Evolutionary conservation across 2,888 invertebrate species (phyloP).

Genomic region (Allacma fusca): DNA sequence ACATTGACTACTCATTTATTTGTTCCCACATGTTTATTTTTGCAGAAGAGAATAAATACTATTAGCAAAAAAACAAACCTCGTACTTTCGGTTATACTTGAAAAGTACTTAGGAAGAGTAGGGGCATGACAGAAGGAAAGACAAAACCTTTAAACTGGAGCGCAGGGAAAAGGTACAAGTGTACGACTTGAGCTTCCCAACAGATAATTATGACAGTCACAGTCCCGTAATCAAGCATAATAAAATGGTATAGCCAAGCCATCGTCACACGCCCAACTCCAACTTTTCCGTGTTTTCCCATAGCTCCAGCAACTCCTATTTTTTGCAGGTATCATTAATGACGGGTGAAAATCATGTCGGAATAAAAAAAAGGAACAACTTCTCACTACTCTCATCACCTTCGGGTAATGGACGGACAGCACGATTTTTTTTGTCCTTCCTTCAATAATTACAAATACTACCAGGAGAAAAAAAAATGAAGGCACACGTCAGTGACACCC

Average conservation of each 20-base stretch:
- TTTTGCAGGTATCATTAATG: background rate
- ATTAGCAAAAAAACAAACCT: too few species aligned
- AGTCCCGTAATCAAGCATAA: constrained; percentile 20
- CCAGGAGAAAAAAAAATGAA: constrained; percentile 1
- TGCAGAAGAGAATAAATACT: too few species aligned
- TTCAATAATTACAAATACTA: background rate
- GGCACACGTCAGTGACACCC: constrained; percentile 17
- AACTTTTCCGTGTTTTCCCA: background rate
- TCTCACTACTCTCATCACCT: background rate
- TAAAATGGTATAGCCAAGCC: background rate
- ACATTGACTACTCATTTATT: too few species aligned
- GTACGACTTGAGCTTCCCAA: too few species aligned
- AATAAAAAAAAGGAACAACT: constrained; percentile 25
- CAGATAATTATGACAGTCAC: background rate
- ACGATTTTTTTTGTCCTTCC: background rate
- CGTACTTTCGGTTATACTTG: too few species aligned
- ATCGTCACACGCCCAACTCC: constrained; percentile 21
- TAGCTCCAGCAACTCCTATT: background rate
- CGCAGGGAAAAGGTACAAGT: too few species aligned
- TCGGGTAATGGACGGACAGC: constrained; percentile 11
- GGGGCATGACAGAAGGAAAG: too few species aligned
- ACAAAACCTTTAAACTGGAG: too few species aligned
- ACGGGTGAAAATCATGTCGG: background rate
- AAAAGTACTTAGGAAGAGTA: too few species aligned
- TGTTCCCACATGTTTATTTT: too few species aligned